These are phyloP conservation scores for Chloroceryle amazona DNA, from an alignment of 2,797 vertebrate species.

Conservation along the genomic window DNA sequence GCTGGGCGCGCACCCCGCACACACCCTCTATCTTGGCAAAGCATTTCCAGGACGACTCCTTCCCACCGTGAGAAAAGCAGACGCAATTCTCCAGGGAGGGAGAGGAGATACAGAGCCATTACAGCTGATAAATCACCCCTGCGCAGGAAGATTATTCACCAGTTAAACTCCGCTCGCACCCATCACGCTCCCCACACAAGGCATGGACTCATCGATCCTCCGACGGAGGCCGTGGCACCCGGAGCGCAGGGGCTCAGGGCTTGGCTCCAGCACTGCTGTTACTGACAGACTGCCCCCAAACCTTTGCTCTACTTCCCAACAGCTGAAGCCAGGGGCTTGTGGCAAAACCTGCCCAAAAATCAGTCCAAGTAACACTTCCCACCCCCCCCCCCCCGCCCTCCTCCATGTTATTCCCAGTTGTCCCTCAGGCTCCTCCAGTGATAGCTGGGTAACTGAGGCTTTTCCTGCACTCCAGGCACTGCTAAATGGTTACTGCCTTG, in stretches of 20 bases:
- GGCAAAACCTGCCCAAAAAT: background rate
- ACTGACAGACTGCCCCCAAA: rapidly evolving
- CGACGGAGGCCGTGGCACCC: background rate
- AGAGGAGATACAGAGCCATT: background rate
- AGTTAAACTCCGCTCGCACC: background rate
- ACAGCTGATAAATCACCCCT: background rate
- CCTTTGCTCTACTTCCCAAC: background rate
- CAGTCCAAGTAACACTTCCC: background rate
- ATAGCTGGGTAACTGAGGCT: rapidly evolving
- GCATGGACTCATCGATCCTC: background rate
- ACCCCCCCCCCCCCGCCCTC: too few relatives aligned
- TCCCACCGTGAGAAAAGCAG: background rate
- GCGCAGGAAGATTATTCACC: background rate
- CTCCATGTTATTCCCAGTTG: rapidly evolving
- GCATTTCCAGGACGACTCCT: background rate
- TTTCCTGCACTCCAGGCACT: rapidly evolving
- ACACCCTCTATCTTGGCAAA: background rate
- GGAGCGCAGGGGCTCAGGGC: background rate
- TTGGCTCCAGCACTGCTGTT: rapidly evolving
- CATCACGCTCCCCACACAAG: background rate
- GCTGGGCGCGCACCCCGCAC: background rate
- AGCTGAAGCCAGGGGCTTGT: background rate
- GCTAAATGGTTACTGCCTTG: rapidly evolving
- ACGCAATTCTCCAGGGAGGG: background rate
- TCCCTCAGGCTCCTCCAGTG: background rate